Evolutionary conservation across 2,888 invertebrate species (phyloP).

Genomic region (Trachelus tabidus): DNA sequence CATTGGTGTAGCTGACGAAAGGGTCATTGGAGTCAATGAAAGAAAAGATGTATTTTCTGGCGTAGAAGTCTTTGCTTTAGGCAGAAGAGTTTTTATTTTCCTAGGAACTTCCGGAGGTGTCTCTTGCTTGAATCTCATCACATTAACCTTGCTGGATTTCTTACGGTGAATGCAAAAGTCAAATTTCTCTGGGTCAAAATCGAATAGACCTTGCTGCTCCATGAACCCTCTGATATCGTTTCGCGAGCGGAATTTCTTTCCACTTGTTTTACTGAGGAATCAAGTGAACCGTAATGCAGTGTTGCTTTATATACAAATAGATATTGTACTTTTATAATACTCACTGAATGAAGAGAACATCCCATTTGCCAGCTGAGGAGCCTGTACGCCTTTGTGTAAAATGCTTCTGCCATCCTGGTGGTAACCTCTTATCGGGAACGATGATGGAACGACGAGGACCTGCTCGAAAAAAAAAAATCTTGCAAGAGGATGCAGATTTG

Average conservation of each 20-base stretch:
- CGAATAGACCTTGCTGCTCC: conserved; percentile 62
- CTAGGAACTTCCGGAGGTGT: conserved; percentile 43
- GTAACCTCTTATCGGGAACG: conserved; percentile 80
- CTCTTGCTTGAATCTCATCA: conserved; percentile 41
- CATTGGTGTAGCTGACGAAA: conserved; percentile 17
- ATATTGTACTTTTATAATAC: conserved; percentile 27
- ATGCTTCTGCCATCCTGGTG: conserved; percentile 83
- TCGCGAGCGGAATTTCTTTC: conserved; percentile 73
- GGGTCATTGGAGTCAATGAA: background rate
- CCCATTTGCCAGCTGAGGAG: conserved; percentile 84
- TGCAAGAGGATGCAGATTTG: background rate
- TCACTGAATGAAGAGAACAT: conserved; percentile 79
- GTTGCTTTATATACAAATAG: background rate
- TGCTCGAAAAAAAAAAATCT: conserved; percentile 21
- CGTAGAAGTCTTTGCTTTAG: conserved; percentile 48
- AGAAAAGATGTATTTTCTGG: conserved; percentile 24
- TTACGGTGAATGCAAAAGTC: conserved; percentile 72
- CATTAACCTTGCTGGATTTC: conserved; percentile 41
- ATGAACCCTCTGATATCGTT: conserved; percentile 70
- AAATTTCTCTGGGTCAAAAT: conserved; percentile 70
- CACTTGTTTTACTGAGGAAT: conserved; percentile 68
- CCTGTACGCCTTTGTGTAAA: conserved; percentile 77
- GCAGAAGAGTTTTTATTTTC: conserved; percentile 60
- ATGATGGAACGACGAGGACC: conserved; percentile 68
- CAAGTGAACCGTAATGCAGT: background rate